phyloP scores from a whole-genome alignment of 2,888 invertebrate genomes.

The Polydrusus tereticollis region DNA sequence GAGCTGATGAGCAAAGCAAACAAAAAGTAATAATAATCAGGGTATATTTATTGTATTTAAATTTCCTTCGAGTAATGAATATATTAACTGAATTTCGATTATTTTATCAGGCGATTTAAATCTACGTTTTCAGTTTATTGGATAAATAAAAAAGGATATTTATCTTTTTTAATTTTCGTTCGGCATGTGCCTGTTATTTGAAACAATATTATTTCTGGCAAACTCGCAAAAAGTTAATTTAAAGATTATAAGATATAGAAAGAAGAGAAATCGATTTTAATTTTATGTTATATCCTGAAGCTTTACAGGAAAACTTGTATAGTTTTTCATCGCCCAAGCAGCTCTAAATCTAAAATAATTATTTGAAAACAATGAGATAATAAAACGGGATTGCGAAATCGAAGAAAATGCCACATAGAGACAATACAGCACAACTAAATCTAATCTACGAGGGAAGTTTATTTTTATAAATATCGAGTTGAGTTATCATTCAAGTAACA shows the following conservation, averaged over 20 bases:
- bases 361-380: constrained; percentile 61
- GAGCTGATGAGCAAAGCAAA: too few relatives aligned
- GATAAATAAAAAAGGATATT: constrained; percentile 44
- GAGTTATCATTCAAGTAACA: too few relatives aligned
- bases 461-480: too few relatives aligned
- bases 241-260: constrained; percentile 49
- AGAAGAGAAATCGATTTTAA: constrained; percentile 51
- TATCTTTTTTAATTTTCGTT: constrained; percentile 38
- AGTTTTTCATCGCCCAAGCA: constrained; percentile 54
- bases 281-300: constrained; percentile 48
- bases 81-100: constrained; percentile 28
- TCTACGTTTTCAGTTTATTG: constrained; percentile 33
- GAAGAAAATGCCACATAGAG: constrained; percentile 59
- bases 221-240: constrained; percentile 46
- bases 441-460: constrained; percentile 56
- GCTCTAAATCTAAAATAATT: constrained; percentile 59
- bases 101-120: constrained; percentile 34
- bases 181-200: constrained; percentile 41
- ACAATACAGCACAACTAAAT: constrained; percentile 61
- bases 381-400: constrained; percentile 51
- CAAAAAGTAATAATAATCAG: neutral
- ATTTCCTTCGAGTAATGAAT: constrained; percentile 18
- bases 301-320: constrained; percentile 38
- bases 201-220: constrained; percentile 48
- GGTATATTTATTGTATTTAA: neutral